Conservation (phyloP, 2,797 vertebrate species). For the Acropternis orthonyx region DNA sequence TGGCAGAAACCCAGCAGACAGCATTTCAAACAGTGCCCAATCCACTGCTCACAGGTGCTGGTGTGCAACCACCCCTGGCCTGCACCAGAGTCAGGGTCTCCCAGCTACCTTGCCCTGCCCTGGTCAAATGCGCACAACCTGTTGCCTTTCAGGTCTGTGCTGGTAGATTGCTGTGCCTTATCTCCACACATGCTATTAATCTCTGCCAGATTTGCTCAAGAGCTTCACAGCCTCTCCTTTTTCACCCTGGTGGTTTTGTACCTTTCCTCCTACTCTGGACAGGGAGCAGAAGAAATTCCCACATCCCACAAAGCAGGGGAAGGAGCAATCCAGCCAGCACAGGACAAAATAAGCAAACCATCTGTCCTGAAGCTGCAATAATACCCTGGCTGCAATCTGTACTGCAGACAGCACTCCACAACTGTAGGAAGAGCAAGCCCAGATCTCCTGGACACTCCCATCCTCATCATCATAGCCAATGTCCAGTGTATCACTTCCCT, state of each 20-base stretch:
- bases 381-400: neutral
- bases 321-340: neutral
- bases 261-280: neutral
- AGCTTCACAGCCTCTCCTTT: neutral
- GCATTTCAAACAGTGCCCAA: fast-evolving
- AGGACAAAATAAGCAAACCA: neutral
- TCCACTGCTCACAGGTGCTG: fast-evolving
- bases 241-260: neutral
- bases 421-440: neutral
- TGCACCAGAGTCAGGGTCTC: neutral
- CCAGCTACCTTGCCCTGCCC: neutral
- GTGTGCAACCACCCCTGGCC: fast-evolving
- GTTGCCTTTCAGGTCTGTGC: neutral
- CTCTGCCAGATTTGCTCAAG: neutral
- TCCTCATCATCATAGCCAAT: neutral
- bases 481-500: neutral
- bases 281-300: neutral
- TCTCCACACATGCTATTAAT: neutral
- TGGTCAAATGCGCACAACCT: neutral
- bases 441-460: neutral
- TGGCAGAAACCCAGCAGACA: neutral
- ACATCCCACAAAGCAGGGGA: neutral
- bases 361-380: neutral
- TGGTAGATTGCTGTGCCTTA: neutral
- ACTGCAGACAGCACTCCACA: fast-evolving